phyloP scores from a whole-genome alignment of 2,797 vertebrate species.

The Synanceia verrucosa region DNA sequence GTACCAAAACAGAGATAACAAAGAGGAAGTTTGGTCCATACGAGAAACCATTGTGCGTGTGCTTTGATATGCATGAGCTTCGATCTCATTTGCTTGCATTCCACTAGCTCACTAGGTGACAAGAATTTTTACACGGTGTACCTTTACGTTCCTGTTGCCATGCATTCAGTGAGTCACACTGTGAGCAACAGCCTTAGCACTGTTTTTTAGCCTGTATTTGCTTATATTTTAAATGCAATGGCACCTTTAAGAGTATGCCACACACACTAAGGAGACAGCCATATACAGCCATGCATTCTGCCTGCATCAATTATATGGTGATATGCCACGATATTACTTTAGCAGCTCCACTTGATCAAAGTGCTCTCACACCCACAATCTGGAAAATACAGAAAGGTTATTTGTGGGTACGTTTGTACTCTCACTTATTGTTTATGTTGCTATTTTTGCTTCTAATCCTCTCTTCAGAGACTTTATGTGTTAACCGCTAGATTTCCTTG shows the following conservation, averaged over 20 bases:
- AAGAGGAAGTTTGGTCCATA: too few relatives aligned
- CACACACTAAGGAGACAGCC: constrained; percentile 4
- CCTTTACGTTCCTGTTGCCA: neutral
- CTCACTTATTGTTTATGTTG: constrained; percentile 8
- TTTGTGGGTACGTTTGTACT: constrained; percentile 3
- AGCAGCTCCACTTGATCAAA: constrained; percentile 12
- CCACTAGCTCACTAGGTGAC: too few relatives aligned
- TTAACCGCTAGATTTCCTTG: constrained; percentile 32
- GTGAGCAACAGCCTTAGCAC: neutral
- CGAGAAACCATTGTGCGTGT: too few relatives aligned
- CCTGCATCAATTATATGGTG: constrained; percentile 13
- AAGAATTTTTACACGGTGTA: too few relatives aligned
- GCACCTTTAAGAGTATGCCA: neutral
- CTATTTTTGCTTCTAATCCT: constrained; percentile 53
- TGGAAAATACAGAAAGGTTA: constrained; percentile 13
- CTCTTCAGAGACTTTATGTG: constrained; percentile 21
- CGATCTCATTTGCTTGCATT: too few relatives aligned
- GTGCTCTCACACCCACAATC: constrained; percentile 14
- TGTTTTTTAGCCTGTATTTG: neutral
- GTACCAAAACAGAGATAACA: too few relatives aligned
- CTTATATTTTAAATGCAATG: neutral
- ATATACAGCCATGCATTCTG: constrained; percentile 14
- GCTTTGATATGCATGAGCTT: too few relatives aligned
- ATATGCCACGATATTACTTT: constrained; percentile 9
- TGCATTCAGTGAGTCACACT: neutral